Base-by-base conservation (phyloP, 2,888 invertebrate genomes). In the Eupithecia subfuscata region DNA sequence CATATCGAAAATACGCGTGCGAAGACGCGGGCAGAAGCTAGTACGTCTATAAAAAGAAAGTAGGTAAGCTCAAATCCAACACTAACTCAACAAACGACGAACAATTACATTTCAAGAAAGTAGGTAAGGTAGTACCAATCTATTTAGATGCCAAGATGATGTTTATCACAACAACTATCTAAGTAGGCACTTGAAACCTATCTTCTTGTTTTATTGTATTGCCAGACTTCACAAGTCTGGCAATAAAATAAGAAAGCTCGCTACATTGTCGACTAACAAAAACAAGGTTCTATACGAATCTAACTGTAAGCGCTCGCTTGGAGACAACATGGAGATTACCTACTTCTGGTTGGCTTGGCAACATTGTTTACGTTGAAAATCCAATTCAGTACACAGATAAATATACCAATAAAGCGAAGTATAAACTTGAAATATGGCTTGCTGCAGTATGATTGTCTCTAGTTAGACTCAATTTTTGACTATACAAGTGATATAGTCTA, bases 201-300 rank as follows among this genome's bases (percentile, higher is more conserved):
- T 73, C 73, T 22, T 48, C 34, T n/a, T 63, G 73, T 73, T 73
- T 72, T 64, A 48, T 22, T n/a, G n/a, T n/a, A n/a, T n/a, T n/a
- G n/a, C n/a, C n/a, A n/a, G n/a, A n/a, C n/a, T n/a, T n/a, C n/a
- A n/a, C 37, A 63, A 52, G 63, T 68, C 52, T 40, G 16, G 60
- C 37, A 71, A 48, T 64, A 30, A 71, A 65, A 71, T 65, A 71
- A 37, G 48, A 64, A 71, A 71, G 56, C 64, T 64, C 45, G 11
- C 34, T 34, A 34, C 37, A 67, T 18, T 34, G 67, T 67, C 40
- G 16, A 34, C 64, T 30, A 18, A 14, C 34, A 64, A 64, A 64
- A 64, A 64, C 64, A 18, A 18, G 34, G 18, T 18, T 64, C 18
- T 60, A 60, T 60, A 60, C 25, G 64, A 34, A 34, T 1, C 34